phyloP scores from a whole-genome alignment of 2,888 invertebrate species.

The Halictus ligatus region DNA sequence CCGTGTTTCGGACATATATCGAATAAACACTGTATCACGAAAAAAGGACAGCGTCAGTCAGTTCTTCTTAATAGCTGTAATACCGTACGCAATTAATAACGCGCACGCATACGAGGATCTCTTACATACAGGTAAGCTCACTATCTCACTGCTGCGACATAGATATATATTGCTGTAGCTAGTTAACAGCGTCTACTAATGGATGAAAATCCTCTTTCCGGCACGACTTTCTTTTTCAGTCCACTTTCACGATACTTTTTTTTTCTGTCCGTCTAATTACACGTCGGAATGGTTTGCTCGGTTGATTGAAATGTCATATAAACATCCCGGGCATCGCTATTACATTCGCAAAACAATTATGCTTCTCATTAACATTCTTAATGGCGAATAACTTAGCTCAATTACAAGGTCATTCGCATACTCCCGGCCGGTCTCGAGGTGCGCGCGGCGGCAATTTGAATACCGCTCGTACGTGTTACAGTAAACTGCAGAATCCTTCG shows the following conservation, averaged over 20 bases:
- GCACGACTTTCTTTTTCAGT: background rate
- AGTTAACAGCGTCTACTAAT: background rate
- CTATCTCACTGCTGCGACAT: background rate
- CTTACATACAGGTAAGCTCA: background rate
- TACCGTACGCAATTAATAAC: background rate
- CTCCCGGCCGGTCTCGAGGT: background rate
- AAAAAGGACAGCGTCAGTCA: too few relatives aligned
- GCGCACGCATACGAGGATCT: background rate
- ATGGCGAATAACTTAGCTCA: constrained; percentile 16
- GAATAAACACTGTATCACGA: too few relatives aligned
- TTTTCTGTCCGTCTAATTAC: background rate
- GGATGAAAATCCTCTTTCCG: background rate
- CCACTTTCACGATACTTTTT: background rate
- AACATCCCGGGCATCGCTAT: constrained; percentile 24
- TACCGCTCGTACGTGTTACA: constrained; percentile 30
- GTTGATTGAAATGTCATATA: constrained; percentile 11
- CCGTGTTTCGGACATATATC: too few relatives aligned
- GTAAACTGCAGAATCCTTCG: constrained; percentile 35
- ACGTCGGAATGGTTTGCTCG: background rate
- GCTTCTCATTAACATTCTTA: constrained; percentile 7
- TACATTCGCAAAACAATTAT: constrained; percentile 27
- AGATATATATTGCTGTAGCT: background rate
- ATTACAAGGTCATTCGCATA: constrained; percentile 9
- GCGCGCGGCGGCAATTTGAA: constrained; percentile 26
- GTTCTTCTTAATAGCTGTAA: too few relatives aligned